Base-by-base conservation (phyloP, 2,797 vertebrate species). In the Hippoglossus hippoglossus region DNA sequence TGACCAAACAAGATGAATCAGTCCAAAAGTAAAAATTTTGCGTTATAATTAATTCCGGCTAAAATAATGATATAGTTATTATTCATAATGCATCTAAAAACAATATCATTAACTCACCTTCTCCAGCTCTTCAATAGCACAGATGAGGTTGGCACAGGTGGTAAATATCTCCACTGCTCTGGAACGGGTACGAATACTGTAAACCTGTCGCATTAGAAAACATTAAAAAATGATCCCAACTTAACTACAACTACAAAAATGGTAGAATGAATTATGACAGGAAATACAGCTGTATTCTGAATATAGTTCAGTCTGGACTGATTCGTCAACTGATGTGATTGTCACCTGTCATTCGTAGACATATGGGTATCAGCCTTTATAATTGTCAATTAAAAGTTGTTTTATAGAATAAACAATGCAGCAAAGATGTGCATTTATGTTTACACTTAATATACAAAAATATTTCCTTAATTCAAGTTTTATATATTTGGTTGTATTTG, bases 161-260 rank as follows among this genome's bases (percentile, higher is more conserved):
- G 98, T 99, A 73, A 99, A 99, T 61, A 99, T 99, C 93, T 99
- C 98, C 80, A 99, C 98, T 0, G 98, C 96, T 71, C 98, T 95
- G 2, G 98, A 97, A 28, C 98, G 95, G 0, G 98, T 99, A 47
- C 98, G 97, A 82, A 99, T 99, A 28, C 98, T 96, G 73, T 99
- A 99, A 3, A 99, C 93, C 98, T 99, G 84, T 44, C 71, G 74
- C 31, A 59, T 54, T 36, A 3, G 21, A 16, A 2, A 26, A 63
- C 21, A 77, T 41, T 51, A 5, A 22, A 22, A 25, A 41, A 51
- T 34, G 0, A 11, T 44, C 6, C 3, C 12, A 47, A 47, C 18
- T 47, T 13, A 19, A 18, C 16, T 18, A 19, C 18, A 19, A 12
- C 5, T n/a, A 7, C 46, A 47, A 4, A 12, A 47, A 18, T 18